Base-by-base conservation (phyloP, 2,797 vertebrate genomes). In the Myiotriccus ornatus region DNA sequence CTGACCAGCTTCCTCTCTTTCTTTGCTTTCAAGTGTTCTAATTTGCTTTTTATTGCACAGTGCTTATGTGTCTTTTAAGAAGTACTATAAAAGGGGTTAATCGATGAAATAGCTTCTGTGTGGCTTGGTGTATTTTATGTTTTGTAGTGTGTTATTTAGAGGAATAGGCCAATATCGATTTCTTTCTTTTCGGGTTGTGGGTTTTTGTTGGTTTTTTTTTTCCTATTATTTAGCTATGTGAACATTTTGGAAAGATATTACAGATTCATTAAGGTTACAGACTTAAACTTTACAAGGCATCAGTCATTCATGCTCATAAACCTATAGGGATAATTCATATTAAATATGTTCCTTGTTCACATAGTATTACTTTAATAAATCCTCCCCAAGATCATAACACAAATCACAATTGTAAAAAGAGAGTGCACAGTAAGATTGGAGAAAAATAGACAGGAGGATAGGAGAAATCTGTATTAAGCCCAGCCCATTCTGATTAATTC, bases 201-300 rank as follows among this genome's bases (percentile, higher is more conserved):
- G 41, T 15, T 16, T 43, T 43, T 43, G 17, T 41, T 1, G 24
- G 32, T 28, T 62, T 91, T 81, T 25, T 78, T 27, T 67, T 30
- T 9, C 8, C 24, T 65, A 20, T 70, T 77, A 65, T 76, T 93
- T 91, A 89, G 67, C 65, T 90, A 11, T 77, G 59, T 89, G 91
- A 91, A 84, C 73, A 46, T 95, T 95, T 92, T 92, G 47, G 60
- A 87, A 88, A 90, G 76, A 62, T 94, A 67, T 80, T 95, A 70
- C 83, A 86, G 77, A 84, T 95, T 95, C 94, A 94, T 90, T 95
- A 82, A 90, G 95, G 70, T 92, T 94, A 86, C 67, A 94, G 89
- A 67, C 83, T 86, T 94, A 90, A 95, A 84, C n/a, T 70, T 91
- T 78, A 30, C 14, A 92, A 91, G 55, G 56, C 76, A 91, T 87